Conservation (phyloP, 2,797 vertebrate species). For the Aselliscus stoliczkanus region DNA sequence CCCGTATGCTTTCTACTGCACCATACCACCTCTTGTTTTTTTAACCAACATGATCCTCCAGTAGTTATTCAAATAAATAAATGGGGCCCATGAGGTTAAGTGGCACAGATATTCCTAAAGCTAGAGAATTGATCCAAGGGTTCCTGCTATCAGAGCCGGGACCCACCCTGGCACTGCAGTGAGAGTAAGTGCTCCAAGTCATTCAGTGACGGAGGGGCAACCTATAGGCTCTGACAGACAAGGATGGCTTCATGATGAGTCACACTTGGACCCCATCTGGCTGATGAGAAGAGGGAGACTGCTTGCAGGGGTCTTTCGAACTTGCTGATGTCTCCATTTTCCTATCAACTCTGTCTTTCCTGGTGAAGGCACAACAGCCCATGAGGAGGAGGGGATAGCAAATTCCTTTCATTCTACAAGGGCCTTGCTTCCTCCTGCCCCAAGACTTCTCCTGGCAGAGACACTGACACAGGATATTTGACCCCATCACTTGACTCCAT, state of each 20-base stretch:
- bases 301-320: neutral
- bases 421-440: neutral
- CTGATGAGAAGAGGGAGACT: constrained; percentile 62
- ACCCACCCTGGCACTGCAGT: neutral
- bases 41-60: neutral
- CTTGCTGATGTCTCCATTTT: neutral
- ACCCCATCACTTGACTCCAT: neutral
- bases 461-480: neutral
- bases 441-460: neutral
- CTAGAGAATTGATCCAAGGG: neutral
- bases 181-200: constrained; percentile 48
- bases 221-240: neutral
- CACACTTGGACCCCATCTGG: constrained; percentile 61
- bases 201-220: neutral
- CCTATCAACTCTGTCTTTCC: neutral
- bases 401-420: neutral
- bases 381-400: too few relatives aligned
- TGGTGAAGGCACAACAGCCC: neutral
- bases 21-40: too few relatives aligned
- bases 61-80: constrained; percentile 7
- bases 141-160: neutral
- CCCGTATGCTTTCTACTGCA: neutral
- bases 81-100: neutral
- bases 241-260: constrained; percentile 54
- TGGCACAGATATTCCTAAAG: neutral